A percentile compares a stretch with the other conserved stretches of the same genome.
Conservation (phyloP, 2,113 vertebrate species). For the Megaceryle torquata region DNA sequence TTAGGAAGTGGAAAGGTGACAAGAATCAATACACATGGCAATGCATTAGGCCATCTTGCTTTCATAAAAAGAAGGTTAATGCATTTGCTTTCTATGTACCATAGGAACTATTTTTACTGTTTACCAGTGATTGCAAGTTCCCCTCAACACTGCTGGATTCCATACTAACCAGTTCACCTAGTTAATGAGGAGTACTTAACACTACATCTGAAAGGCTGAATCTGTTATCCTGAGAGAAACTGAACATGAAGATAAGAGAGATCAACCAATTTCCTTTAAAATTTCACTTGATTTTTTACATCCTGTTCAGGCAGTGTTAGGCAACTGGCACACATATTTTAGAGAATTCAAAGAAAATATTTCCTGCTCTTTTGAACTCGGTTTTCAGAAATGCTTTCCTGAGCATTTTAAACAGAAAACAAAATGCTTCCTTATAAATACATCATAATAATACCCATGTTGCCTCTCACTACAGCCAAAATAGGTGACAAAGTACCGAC, state of each 20-base stretch:
- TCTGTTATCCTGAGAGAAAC: not conserved
- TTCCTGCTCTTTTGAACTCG: not conserved
- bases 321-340: not conserved
- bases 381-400: not conserved
- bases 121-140: not conserved
- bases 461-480: not conserved
- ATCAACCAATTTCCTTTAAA: not conserved
- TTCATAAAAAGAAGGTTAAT: not conserved
- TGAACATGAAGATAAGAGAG: not conserved
- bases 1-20: accelerated
- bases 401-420: not conserved
- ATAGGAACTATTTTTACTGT: not conserved
- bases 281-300: not conserved
- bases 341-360: not conserved
- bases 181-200: not conserved
- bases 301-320: not conserved
- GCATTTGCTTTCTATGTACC: not conserved
- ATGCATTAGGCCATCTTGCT: not conserved
- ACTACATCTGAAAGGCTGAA: not conserved
- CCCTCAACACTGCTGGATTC: not conserved
- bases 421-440: not conserved
- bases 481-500: not conserved
- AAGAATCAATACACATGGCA: not conserved
- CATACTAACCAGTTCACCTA: not conserved
- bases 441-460: not conserved